A percentile compares a stretch with the other conserved stretches of the same genome.
phyloP scores from a whole-genome alignment of 2,797 vertebrate species.

The Poeciliopsis paucimaculata region DNA sequence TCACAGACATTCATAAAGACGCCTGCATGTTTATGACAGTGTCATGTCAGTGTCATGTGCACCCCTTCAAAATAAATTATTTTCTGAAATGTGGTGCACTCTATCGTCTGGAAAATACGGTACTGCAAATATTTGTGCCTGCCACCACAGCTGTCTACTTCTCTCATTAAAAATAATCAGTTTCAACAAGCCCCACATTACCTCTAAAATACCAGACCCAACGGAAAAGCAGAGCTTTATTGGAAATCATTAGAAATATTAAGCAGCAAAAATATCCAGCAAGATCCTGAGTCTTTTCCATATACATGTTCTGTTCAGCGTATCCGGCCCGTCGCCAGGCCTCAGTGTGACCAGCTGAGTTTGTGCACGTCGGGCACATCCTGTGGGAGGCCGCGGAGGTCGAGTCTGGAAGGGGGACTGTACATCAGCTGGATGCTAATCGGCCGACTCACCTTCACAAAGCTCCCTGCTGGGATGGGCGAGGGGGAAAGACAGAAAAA shows the following conservation, averaged over 20 bases:
- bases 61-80: too few relatives aligned
- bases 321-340: slow-evolving; percentile 23
- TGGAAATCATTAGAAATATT: neutral
- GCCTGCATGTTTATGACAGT: too few relatives aligned
- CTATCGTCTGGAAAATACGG: too few relatives aligned
- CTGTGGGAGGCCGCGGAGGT: slow-evolving; percentile 57
- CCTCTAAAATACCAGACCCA: neutral
- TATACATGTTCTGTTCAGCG: slow-evolving; percentile 14
- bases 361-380: slow-evolving; percentile 23
- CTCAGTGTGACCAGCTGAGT: slow-evolving; percentile 37
- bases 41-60: too few relatives aligned
- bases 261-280: too few relatives aligned
- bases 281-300: neutral
- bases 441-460: slow-evolving; percentile 77
- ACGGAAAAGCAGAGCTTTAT: neutral
- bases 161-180: neutral
- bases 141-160: neutral
- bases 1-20: too few relatives aligned
- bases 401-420: slow-evolving; percentile 58
- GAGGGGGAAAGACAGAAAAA: slow-evolving; percentile 56
- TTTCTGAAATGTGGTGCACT: too few relatives aligned
- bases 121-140: neutral
- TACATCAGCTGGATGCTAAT: slow-evolving; percentile 78
- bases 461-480: slow-evolving; percentile 59
- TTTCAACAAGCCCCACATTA: neutral